Evolutionary conservation across 2,888 invertebrate genomes (phyloP), one percentile per base, ranked within the genome.

Genomic region (Catonia carolina): DNA sequence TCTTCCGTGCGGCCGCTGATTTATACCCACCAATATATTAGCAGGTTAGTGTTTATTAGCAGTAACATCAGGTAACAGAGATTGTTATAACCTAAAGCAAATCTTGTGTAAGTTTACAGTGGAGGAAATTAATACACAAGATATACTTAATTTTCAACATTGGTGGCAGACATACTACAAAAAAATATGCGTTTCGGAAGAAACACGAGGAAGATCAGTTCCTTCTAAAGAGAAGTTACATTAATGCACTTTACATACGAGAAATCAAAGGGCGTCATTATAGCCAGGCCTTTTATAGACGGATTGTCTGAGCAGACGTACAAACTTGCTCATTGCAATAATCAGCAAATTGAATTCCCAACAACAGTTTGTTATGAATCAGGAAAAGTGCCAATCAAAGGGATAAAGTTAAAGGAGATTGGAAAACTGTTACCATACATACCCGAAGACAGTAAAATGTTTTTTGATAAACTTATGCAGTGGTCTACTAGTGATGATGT

Each of bases 71-170:
- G n/a, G n/a, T n/a, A n/a, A n/a, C n/a, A 63, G 23, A 61, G 61
- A 39, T 64, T 63, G 47, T 49, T n/a, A n/a, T 49, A 7, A 36
- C 20, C 23, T 27, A 37, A 18, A 49, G 48, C 33, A 27, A n/a
- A 18, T 27, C 36, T 22, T n/a, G n/a, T 6, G 15, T n/a, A 61
- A 59, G 36, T 61, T 61, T 36, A 55, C 59, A 17, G 59, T 63
- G 10, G 39, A 37, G 37, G 52, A 60, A 31, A 45, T 61, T 14
- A 54, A 60, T 17, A 59, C 53, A 12, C 42, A 49, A n/a, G 53
- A 53, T 23, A 47, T 60, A 15, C 39, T 61, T 20, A n/a, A 63
- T 55, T n/a, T n/a, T n/a, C n/a, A n/a, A n/a, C n/a, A n/a, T n/a
- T n/a, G n/a, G n/a, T n/a, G n/a, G n/a, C n/a, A n/a, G n/a, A n/a